These are phyloP conservation scores for Malurus cyaneus DNA, from an alignment of 2,113 vertebrate genomes.

Conservation along the genomic window DNA sequence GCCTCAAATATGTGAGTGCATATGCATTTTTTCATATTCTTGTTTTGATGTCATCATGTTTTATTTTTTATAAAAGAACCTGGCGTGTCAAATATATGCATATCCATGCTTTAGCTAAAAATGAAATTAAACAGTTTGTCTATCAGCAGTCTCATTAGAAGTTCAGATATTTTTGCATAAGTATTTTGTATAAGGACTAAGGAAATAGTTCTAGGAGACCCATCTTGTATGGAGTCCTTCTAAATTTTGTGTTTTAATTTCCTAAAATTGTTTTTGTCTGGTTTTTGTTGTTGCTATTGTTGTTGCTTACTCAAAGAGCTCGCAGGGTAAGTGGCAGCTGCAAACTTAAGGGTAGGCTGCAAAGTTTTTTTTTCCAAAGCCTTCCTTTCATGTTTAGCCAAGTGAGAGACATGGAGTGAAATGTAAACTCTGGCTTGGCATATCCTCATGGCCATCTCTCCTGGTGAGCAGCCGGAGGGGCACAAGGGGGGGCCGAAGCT, in stretches of 20 bases:
- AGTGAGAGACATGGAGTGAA: constrained; percentile 69
- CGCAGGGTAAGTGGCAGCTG: constrained; percentile 57
- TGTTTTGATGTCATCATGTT: neutral
- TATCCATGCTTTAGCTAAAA: neutral
- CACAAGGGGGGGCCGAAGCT: neutral
- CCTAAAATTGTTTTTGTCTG: neutral
- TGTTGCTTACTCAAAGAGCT: constrained; percentile 3
- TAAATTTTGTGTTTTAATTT: constrained; percentile 2
- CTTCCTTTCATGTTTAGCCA: constrained; percentile 76
- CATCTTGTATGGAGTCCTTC: neutral
- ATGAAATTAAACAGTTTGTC: neutral
- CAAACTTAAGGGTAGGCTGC: constrained; percentile 54
- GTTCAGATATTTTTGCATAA: neutral
- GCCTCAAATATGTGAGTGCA: neutral
- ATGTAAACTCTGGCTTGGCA: constrained; percentile 30
- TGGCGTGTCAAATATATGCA: neutral
- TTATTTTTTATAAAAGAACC: neutral
- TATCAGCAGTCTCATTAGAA: neutral
- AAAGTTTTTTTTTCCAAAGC: constrained; percentile 49
- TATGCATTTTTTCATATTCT: neutral
- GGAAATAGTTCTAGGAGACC: neutral
- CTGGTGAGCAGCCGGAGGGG: neutral
- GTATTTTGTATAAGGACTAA: neutral
- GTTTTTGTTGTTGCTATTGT: neutral
- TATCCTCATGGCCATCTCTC: constrained; percentile 5